A percentile compares a stretch with the other conserved stretches of the same genome.
These are phyloP conservation scores for Dynastes tityus DNA, from an alignment of 2,888 invertebrate species.

Conservation along the genomic window DNA sequence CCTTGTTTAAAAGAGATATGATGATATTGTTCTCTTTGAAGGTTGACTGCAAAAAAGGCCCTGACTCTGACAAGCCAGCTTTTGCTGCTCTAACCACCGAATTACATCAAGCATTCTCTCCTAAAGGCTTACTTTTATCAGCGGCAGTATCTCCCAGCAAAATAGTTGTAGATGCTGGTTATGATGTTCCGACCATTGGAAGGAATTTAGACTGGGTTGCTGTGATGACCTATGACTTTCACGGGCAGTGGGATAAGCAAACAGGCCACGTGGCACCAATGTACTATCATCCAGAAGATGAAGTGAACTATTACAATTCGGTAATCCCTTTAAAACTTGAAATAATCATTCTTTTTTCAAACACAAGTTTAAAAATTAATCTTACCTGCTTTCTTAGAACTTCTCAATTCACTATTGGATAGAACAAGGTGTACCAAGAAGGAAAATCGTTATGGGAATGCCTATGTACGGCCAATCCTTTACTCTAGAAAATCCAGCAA, in stretches of 20 bases:
- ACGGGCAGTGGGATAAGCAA: conserved; percentile 93
- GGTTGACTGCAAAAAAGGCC: conserved; percentile 90
- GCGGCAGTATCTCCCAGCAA: conserved; percentile 92
- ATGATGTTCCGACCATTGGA: conserved; percentile 85
- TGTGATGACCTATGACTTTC: conserved; percentile 94
- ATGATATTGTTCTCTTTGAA: conserved; percentile 64
- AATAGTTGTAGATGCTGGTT: conserved; percentile 88
- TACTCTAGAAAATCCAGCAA: conserved; percentile 75
- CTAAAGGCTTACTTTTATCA: conserved; percentile 77
- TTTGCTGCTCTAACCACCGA: conserved; percentile 85
- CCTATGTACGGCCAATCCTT: conserved; percentile 93
- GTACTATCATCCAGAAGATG: conserved; percentile 87
- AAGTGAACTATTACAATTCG: conserved; percentile 86
- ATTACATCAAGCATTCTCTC: conserved; percentile 73
- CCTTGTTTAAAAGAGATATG: neutral
- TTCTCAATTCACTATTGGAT: conserved; percentile 93
- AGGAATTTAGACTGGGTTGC: conserved; percentile 90
- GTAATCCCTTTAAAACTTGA: conserved; percentile 68
- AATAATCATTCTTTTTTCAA: too few relatives aligned
- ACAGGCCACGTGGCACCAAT: conserved; percentile 93
- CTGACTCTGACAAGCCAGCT: conserved; percentile 85
- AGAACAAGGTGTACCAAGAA: conserved; percentile 84
- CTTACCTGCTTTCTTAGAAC: conserved; percentile 73
- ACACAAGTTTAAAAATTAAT: neutral
- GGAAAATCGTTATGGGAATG: conserved; percentile 91